Percentiles rank a stretch among this genome's conserved stretches.
Evolutionary conservation across 53 echinoderm and acorn worm species (phyloP).

Genomic region (Mesocentrotus franciscanus): DNA sequence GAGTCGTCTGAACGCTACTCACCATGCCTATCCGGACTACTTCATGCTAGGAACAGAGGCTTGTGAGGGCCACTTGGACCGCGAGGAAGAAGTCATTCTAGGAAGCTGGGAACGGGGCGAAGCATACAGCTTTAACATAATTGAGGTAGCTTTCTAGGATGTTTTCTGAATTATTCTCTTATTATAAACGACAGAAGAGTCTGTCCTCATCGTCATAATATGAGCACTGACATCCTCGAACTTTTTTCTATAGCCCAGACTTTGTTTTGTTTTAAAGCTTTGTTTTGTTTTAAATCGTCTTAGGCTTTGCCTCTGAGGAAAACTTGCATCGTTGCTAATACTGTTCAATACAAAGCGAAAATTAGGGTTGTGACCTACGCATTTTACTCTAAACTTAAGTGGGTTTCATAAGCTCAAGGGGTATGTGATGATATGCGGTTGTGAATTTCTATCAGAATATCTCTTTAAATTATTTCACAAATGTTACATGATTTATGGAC

Average conservation of each 20-base stretch:
- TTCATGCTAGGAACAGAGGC: conserved; percentile 95
- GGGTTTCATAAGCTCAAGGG: too few species aligned
- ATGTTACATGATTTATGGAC: neutral
- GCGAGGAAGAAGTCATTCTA: conserved; percentile 75
- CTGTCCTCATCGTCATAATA: too few species aligned
- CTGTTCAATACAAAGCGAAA: too few species aligned
- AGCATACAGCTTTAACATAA: conserved; percentile 79
- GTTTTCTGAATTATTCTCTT: neutral
- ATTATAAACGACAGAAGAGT: too few species aligned
- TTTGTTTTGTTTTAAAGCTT: too few species aligned
- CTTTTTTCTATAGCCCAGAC: too few species aligned
- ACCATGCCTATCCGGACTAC: conserved; percentile 79
- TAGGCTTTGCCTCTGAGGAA: too few species aligned
- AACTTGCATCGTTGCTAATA: too few species aligned
- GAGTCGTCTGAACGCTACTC: conserved; percentile 69
- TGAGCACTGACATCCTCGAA: too few species aligned
- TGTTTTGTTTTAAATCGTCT: too few species aligned
- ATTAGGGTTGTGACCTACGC: too few species aligned
- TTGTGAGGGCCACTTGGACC: conserved; percentile 73
- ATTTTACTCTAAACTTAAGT: too few species aligned
- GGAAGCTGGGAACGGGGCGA: conserved; percentile 93
- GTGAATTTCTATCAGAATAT: neutral
- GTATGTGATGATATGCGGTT: neutral
- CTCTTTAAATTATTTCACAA: neutral
- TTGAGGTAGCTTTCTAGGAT: conserved; percentile 65